Base-by-base conservation (phyloP, 1,140 invertebrate species). In the Liolophura sinensis region DNA sequence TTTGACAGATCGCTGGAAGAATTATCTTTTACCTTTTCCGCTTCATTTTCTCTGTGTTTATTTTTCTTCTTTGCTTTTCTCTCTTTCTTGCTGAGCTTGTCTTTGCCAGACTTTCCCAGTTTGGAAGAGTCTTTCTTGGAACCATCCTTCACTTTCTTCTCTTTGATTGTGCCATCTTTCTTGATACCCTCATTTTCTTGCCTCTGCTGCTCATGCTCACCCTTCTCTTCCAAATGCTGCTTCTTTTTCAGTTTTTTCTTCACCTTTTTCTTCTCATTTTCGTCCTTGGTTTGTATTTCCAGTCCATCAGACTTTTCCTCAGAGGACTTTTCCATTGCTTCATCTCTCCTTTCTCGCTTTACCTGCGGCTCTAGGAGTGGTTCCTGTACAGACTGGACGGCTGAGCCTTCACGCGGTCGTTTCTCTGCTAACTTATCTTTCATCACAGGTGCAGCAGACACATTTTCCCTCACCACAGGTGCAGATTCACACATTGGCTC, bases 51-150 rank as follows among this genome's bases (percentile, higher is more conserved):
- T 68, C 62, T 67, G 47, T 65, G 71, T 46, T 74, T 74, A 9
- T 60, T 54, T 58, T 70, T 70, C 56, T 74, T 76, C 65, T 71
- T 76, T 46, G 70, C 74, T 57, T 75, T 71, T 60, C 73, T 71
- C 65, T 75, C 67, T 20, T 73, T 66, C 31, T 40, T 40, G 31
- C 31, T 40, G 3, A 40, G 31, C 31, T 40, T 40, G 3, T 40
- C 31, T 9, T 40, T 40, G 31, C 31, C 31, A 3, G 31, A 40
- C 31, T 40, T 40, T 40, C 31, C 31, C 9, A 9, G 31, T 40
- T 40, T 40, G 51, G 51, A 54, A 7, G 51, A 24, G n/a, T 54
- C n/a, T 20, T 24, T 54, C n/a, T n/a, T 54, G 51, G 51, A 54
- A 7, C n/a, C 51, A 3, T 54, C 51, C 24, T 54, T 76, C 31